Evolutionary conservation across 2,888 invertebrate genomes (phyloP).

Genomic region (Yponomeuta malinellus): DNA sequence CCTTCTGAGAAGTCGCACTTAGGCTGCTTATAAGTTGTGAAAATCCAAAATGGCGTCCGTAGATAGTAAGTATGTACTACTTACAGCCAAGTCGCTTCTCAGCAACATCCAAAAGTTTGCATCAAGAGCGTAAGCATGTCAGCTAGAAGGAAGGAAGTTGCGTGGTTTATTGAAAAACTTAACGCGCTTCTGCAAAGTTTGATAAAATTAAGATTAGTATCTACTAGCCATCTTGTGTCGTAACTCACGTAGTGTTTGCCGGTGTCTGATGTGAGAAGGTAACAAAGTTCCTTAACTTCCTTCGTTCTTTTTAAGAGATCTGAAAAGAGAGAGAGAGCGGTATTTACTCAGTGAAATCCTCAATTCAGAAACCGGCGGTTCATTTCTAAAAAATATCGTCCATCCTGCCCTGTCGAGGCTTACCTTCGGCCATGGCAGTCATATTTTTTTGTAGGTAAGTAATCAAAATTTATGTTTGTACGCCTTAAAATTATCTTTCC

Average conservation of each 20-base stretch:
- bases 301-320: neutral
- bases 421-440: too few species aligned
- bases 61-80: neutral
- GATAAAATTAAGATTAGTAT: conserved; percentile 55
- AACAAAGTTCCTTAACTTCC: too few species aligned
- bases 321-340: too few species aligned
- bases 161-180: conserved; percentile 71
- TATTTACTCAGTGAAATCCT: neutral
- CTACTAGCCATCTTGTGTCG: conserved; percentile 54
- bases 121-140: conserved; percentile 17
- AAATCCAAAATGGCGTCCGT: neutral
- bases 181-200: conserved; percentile 30
- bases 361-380: too few species aligned
- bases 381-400: too few species aligned
- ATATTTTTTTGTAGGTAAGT: too few species aligned
- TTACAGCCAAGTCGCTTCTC: neutral
- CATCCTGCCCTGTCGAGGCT: too few species aligned
- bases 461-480: neutral
- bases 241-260: conserved; percentile 36
- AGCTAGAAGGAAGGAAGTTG: conserved; percentile 39
- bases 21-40: neutral
- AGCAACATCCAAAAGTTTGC: neutral
- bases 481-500: neutral
- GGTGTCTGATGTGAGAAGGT: too few species aligned
- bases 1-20: too few species aligned